These are phyloP conservation scores for Aplidium turbinatum DNA, from an alignment of 23 tunicate genomes.

Conservation along the genomic window DNA sequence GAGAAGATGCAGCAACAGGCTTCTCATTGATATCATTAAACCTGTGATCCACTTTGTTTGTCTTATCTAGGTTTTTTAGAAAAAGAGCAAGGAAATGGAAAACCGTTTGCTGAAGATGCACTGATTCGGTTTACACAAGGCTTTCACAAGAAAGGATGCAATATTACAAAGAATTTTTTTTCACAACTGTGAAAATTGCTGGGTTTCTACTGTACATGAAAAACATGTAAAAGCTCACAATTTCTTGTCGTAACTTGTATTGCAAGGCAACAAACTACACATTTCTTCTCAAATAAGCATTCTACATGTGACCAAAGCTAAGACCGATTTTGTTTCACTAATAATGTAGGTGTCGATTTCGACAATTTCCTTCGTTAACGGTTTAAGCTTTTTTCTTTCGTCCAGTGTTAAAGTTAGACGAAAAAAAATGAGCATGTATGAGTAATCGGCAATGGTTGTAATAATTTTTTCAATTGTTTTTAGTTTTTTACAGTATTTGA, in stretches of 20 bases:
- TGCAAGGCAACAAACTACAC: neutral
- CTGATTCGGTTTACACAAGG: neutral
- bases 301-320: neutral
- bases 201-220: neutral
- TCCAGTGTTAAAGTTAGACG: neutral
- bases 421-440: too few relatives aligned
- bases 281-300: neutral
- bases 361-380: neutral
- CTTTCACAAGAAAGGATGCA: slow-evolving; percentile 4
- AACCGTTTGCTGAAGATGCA: neutral
- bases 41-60: too few relatives aligned
- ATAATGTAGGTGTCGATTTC: too few relatives aligned
- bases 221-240: neutral
- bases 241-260: neutral
- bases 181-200: neutral
- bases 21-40: too few relatives aligned
- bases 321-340: neutral
- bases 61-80: neutral
- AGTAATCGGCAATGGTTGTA: too few relatives aligned
- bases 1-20: too few relatives aligned
- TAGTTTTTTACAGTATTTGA: too few relatives aligned
- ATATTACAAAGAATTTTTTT: neutral
- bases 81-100: neutral
- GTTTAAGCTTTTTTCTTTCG: neutral
- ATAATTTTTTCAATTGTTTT: too few relatives aligned